Conservation (phyloP, 2,888 invertebrate species). For the Scaptomyza polygonia region DNA sequence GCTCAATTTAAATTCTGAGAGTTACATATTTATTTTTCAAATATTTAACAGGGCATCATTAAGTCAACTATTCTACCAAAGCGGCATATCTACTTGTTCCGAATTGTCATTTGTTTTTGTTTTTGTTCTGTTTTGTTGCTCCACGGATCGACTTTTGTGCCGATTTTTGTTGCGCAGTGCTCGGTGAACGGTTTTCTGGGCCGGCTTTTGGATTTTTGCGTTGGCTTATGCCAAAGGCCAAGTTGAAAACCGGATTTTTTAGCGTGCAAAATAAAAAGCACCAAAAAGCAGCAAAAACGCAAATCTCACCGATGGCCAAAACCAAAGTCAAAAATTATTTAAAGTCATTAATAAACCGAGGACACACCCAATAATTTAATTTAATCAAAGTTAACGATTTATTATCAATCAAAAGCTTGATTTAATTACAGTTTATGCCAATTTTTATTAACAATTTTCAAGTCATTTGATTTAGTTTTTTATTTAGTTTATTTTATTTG, state of each 20-base stretch:
- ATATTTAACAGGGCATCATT: conserved; percentile 9
- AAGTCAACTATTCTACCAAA: neutral
- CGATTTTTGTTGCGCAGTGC: conserved; percentile 54
- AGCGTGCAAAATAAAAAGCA: conserved; percentile 5
- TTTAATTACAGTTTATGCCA: conserved; percentile 36
- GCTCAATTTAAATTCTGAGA: no score
- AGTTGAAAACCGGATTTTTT: conserved; percentile 65
- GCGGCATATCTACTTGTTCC: conserved; percentile 9
- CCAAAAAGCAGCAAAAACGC: conserved; percentile 26
- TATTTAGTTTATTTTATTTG: neutral
- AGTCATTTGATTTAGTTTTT: conserved; percentile 19
- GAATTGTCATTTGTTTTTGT: neutral
- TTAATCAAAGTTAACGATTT: conserved; percentile 41
- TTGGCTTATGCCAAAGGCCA: conserved; percentile 77
- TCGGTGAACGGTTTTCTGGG: conserved; percentile 50
- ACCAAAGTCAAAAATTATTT: conserved; percentile 9
- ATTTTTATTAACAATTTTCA: conserved; percentile 25
- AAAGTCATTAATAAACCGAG: conserved; percentile 27
- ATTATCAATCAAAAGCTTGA: conserved; percentile 17
- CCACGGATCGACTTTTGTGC: conserved; percentile 59
- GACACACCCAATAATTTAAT: conserved; percentile 43
- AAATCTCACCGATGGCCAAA: conserved; percentile 55
- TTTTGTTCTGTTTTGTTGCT: conserved; percentile 37
- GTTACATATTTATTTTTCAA: no score
- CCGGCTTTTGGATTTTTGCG: conserved; percentile 50